Evolutionary conservation across 2,888 invertebrate species (phyloP), one percentile per base, ranked within the genome.

Genomic region (Acronicta leporina): DNA sequence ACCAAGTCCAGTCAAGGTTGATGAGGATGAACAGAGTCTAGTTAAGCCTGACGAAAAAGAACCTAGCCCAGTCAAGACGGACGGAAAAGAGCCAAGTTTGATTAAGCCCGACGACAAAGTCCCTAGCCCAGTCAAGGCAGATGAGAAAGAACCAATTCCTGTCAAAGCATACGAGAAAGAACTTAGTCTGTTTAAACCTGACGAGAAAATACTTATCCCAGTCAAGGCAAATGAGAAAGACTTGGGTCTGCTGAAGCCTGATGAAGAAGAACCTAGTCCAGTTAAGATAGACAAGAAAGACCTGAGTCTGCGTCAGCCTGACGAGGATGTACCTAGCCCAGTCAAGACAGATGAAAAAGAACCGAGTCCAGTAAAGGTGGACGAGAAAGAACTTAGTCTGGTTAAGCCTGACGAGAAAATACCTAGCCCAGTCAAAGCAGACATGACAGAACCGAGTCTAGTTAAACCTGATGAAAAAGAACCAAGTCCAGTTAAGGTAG

Each of bases 91-190:
- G 4, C 11, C 11, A 10, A 50, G 41, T 11, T 13, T 15, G 8
- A 15, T 30, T 4, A 7, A 27, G 13, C 41, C 15, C 11, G 41
- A 42, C 4, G 41, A 50, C 7, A 30, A 15, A 5, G 8, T 11
- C 30, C 45, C 10, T 2, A 49, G 42, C 38, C 54, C 48, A 8
- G 25, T 38, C 7, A 48, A 20, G 20, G 11, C 38, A 1, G 63
- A 64, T 8, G 63, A 75, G 0, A 73, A 68, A 25, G 30, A 25
- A 15, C 27, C 56, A 2, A 78, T 68, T 10, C 66, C 63, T 0
- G 52, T 57, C 0, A 64, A 62, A 11, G 13, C 11, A 11, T 40
- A 45, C 25, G 47, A 55, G 13, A 60, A 47, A 7, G 58, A 2
- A 14, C 20, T 46, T 27, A 43, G 47, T 7, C 53, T 41, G 0